phyloP scores from a whole-genome alignment of 2,888 invertebrate genomes.

The Tachina fera region DNA sequence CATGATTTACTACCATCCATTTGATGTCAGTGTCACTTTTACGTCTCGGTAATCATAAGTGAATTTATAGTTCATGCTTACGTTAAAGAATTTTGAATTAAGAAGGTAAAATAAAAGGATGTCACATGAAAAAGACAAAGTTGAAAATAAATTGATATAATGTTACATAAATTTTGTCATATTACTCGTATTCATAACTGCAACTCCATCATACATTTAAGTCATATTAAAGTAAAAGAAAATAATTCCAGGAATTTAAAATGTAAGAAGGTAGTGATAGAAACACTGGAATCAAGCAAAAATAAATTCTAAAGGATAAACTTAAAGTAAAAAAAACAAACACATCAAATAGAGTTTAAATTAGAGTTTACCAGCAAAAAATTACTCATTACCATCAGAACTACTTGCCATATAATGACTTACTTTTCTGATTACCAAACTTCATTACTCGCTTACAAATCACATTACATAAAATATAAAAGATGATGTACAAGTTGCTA shows the following conservation, averaged over 20 bases:
- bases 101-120: conserved; percentile 17
- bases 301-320: no score
- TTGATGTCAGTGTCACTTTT: conserved; percentile 52
- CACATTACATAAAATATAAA: no score
- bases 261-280: no score
- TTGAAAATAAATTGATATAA: conserved; percentile 1
- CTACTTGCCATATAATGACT: no score
- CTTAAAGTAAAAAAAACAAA: no score
- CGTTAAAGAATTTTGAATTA: conserved; percentile 21
- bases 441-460: no score
- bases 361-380: no score
- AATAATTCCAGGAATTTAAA: background rate
- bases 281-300: no score
- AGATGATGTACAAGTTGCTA: no score
- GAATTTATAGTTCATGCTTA: conserved; percentile 22
- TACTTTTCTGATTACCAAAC: no score
- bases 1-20: conserved; percentile 54
- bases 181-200: background rate
- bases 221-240: background rate
- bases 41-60: conserved; percentile 34
- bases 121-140: background rate
- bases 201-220: background rate
- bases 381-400: no score
- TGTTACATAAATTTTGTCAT: conserved; percentile 6
- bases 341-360: no score